A percentile compares a stretch with the other conserved stretches of the same genome.
phyloP scores from a whole-genome alignment of 2,113 vertebrate genomes.

The Cyprinodon variegatus region DNA sequence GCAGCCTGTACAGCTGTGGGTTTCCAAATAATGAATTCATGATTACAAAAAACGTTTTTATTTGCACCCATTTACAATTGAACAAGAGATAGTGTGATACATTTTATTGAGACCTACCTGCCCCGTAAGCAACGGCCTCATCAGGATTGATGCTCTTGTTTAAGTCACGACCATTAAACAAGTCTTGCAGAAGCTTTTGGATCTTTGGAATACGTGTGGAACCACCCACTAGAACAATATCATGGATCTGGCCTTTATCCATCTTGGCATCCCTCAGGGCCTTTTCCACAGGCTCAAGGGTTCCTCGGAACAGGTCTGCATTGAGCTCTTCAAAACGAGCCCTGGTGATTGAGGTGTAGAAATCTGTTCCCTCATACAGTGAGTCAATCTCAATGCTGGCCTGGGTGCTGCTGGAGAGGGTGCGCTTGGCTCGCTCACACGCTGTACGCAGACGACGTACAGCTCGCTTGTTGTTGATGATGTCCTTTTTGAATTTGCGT shows the following conservation, averaged over 20 bases:
- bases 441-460: conserved; percentile 88
- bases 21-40: conserved; percentile 26
- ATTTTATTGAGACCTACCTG: conserved; percentile 71
- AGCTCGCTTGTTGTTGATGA: conserved; percentile 88
- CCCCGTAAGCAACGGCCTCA: conserved; percentile 91
- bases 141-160: conserved; percentile 95
- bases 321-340: conserved; percentile 92
- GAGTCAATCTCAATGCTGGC: conserved; percentile 93
- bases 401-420: conserved; percentile 91
- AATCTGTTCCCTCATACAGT: conserved; percentile 87
- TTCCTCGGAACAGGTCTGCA: conserved; percentile 90
- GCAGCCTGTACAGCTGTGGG: conserved; percentile 89
- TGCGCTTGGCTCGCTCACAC: conserved; percentile 90
- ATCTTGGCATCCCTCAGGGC: conserved; percentile 88
- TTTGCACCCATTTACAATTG: not conserved
- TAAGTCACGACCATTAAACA: conserved; percentile 90
- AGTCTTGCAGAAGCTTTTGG: conserved; percentile 89
- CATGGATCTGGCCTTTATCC: conserved; percentile 90
- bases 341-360: conserved; percentile 92
- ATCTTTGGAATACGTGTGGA: conserved; percentile 94
- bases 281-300: conserved; percentile 91
- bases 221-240: conserved; percentile 91
- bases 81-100: not conserved
- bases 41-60: not conserved
- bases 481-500: conserved; percentile 91